These are phyloP conservation scores for Xylota segnis DNA, from an alignment of 2,888 invertebrate genomes.

Conservation along the genomic window DNA sequence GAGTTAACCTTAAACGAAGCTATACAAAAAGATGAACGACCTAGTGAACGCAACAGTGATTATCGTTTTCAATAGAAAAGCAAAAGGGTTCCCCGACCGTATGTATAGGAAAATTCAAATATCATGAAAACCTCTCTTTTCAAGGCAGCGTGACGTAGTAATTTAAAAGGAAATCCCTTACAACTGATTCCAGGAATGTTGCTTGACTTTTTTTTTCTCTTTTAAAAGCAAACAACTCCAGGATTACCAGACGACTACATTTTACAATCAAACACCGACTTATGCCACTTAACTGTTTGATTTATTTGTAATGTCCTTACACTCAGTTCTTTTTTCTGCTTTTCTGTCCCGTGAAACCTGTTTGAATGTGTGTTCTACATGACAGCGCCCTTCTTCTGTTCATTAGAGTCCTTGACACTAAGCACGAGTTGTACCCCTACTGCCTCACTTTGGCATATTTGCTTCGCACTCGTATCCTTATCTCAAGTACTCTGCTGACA, in stretches of 20 bases:
- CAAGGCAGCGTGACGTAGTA: not conserved
- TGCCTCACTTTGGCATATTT: not conserved
- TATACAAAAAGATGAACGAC: constrained; percentile 25
- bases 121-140: constrained; percentile 6
- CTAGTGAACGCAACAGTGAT: constrained; percentile 13
- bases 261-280: constrained; percentile 7
- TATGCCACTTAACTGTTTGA: constrained; percentile 9
- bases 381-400: not conserved
- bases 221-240: not conserved
- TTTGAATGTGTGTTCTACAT: constrained; percentile 12
- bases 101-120: constrained; percentile 26
- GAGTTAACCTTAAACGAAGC: not conserved
- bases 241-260: not conserved
- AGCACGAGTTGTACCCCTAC: not conserved
- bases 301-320: constrained; percentile 10
- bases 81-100: not conserved
- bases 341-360: not conserved
- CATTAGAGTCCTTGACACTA: constrained; percentile 28
- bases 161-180: not conserved
- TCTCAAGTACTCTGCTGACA: constrained; percentile 9
- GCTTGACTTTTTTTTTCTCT: not conserved
- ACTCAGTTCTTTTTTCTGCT: not conserved
- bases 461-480: constrained; percentile 3
- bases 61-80: constrained; percentile 23
- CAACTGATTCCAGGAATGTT: not conserved